A percentile compares a stretch with the other conserved stretches of the same genome.
These are phyloP conservation scores for Schizopygopsis pylzovi DNA, from an alignment of 2,797 vertebrate genomes.

Conservation along the genomic window DNA sequence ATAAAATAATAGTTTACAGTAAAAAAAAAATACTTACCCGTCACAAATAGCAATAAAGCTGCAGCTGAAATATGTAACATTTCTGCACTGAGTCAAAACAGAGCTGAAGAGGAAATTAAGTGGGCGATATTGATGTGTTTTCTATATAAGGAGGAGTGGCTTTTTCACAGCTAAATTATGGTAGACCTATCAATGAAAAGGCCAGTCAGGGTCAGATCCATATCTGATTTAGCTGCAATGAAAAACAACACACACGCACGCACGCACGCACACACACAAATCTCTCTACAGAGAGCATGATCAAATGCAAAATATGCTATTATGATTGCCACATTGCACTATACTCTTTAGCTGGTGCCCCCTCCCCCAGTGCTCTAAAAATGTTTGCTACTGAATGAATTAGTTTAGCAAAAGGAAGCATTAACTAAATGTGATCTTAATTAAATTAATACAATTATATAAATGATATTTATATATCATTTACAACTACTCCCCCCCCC, in stretches of 20 bases:
- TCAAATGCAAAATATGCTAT: not conserved
- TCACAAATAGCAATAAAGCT: not conserved
- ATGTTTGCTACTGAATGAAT: not conserved
- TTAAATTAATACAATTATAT: not conserved
- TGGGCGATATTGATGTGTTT: slow-evolving; percentile 21
- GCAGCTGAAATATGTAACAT: not conserved
- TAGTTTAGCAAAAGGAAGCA: not conserved
- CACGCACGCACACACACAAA: no score
- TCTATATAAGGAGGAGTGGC: slow-evolving; percentile 26
- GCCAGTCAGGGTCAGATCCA: not conserved
- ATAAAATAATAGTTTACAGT: not conserved
- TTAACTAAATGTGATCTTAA: not conserved
- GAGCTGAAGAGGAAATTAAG: slow-evolving; percentile 29
- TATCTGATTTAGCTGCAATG: not conserved
- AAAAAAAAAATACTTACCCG: not conserved
- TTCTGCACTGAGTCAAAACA: slow-evolving; percentile 23
- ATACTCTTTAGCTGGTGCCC: not conserved
- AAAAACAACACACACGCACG: not conserved
- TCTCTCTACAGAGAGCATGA: not conserved
- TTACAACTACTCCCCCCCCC: not conserved
- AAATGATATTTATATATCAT: not conserved
- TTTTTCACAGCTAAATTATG: not conserved
- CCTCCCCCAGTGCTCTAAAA: not conserved
- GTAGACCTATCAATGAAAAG: not conserved
- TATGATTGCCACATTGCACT: not conserved